Percentiles rank a stretch among this genome's conserved stretches.
phyloP scores from a whole-genome alignment of 35 echinoderm and acorn worm genomes.

The Apostichopus japonicus region DNA sequence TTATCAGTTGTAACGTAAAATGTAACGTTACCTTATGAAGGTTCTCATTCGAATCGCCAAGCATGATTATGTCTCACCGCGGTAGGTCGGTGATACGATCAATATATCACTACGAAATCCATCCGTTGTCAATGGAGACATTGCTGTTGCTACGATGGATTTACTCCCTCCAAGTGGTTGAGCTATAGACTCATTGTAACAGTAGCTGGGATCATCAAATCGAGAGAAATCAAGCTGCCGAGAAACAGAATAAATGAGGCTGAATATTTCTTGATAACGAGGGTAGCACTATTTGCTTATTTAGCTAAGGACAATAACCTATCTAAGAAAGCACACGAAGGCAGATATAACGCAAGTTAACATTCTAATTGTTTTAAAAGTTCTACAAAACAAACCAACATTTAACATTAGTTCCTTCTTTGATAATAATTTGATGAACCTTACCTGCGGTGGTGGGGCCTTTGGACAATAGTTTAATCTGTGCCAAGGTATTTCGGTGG shows the following conservation, averaged over 20 bases:
- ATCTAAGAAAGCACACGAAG: no score
- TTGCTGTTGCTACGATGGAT: neutral
- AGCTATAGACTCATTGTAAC: neutral
- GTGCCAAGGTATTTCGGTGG: constrained; percentile 21
- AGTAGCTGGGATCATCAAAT: neutral
- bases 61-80: neutral
- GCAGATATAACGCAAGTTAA: no score
- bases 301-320: no score
- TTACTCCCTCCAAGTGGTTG: neutral
- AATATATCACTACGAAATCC: neutral
- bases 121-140: neutral
- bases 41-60: neutral
- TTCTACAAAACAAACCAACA: no score
- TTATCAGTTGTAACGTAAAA: neutral
- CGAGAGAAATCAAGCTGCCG: neutral
- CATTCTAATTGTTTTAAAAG: no score
- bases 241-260: neutral
- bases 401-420: no score
- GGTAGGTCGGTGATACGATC: neutral
- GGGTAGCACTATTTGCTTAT: no score
- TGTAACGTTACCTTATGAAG: neutral
- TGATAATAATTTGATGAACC: neutral
- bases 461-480: neutral
- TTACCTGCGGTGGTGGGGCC: neutral
- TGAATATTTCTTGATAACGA: no score